Conservation (phyloP, 2,888 invertebrate species). For the Eumacrocentrus americanus region DNA sequence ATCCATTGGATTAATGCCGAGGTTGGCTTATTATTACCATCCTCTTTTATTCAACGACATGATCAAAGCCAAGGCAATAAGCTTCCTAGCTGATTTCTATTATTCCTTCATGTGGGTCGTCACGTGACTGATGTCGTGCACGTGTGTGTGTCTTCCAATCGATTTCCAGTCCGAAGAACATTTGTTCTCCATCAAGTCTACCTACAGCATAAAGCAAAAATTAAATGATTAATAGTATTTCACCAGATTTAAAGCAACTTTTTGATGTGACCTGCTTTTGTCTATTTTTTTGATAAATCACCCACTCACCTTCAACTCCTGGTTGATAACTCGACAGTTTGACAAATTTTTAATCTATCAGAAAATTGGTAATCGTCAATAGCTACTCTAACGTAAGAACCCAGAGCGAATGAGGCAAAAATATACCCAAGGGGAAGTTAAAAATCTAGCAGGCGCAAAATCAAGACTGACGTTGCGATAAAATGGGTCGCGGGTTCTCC, state of each 20-base stretch:
- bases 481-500: conserved; percentile 30
- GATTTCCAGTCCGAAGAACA: no score
- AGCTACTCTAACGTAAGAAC: background rate
- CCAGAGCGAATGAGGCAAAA: background rate
- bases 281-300: no score
- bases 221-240: no score
- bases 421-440: background rate
- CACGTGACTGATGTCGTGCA: background rate
- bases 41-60: background rate
- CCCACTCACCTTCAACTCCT: no score
- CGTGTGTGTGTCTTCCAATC: background rate
- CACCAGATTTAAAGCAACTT: no score
- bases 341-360: background rate
- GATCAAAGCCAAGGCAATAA: background rate
- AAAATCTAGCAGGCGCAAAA: conserved; percentile 18
- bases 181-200: no score
- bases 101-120: no score
- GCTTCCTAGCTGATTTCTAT: no score
- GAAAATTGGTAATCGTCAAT: background rate
- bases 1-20: background rate
- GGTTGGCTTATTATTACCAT: background rate
- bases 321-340: background rate
- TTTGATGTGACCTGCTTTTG: no score
- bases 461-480: conserved; percentile 29
- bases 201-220: no score